A percentile compares a stretch with the other conserved stretches of the same genome.
These are phyloP conservation scores for Babyrousa celebensis DNA, from an alignment of 2,797 vertebrate genomes.

Conservation along the genomic window DNA sequence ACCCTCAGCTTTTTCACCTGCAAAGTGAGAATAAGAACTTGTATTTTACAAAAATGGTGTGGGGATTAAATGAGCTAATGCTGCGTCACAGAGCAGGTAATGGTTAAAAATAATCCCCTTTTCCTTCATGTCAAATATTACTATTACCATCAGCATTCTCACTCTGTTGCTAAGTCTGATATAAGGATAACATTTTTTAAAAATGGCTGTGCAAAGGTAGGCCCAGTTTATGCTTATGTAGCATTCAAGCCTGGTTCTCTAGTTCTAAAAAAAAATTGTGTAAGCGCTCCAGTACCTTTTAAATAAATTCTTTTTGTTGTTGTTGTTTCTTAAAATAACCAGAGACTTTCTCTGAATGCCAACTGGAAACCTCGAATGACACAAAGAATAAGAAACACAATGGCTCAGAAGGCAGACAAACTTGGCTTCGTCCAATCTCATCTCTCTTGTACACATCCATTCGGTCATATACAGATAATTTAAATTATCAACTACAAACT, in stretches of 20 bases:
- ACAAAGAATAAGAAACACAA: conserved; percentile 12
- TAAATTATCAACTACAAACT: not conserved
- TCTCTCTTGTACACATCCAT: not conserved
- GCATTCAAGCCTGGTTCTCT: not conserved
- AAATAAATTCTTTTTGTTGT: not conserved
- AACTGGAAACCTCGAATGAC: not conserved
- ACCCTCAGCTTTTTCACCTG: not conserved
- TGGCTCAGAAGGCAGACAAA: not conserved
- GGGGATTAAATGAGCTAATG: not conserved
- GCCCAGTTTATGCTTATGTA: not conserved
- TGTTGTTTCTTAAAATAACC: conserved; percentile 4
- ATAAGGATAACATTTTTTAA: not conserved
- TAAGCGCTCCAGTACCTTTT: not conserved
- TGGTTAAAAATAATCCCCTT: not conserved
- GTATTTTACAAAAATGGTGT: not conserved
- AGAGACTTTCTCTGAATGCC: not conserved
- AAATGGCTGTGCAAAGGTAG: not conserved
- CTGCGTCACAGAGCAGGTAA: not conserved
- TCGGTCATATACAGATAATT: not conserved
- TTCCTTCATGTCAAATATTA: not conserved
- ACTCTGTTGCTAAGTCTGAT: not conserved
- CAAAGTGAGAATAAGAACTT: not conserved
- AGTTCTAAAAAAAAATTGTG: not conserved
- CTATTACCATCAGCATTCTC: not conserved
- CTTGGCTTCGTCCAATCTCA: not conserved